These are phyloP conservation scores for Aviceda cuculoides DNA, from an alignment of 2,797 vertebrate genomes.

Conservation along the genomic window DNA sequence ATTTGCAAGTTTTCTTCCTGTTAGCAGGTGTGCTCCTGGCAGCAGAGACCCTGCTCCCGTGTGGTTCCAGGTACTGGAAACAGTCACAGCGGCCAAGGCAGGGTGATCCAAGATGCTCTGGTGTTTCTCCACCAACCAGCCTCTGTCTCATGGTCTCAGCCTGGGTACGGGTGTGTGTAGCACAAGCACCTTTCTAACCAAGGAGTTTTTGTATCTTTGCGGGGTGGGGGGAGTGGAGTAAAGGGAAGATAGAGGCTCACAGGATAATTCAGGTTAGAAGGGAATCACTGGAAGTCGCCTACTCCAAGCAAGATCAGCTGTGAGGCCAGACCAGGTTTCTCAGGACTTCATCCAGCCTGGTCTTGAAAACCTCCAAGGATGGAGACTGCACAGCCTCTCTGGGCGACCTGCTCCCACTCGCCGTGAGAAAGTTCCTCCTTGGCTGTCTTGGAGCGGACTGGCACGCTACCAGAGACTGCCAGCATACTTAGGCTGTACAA, in stretches of 20 bases:
- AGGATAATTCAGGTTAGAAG: neutral
- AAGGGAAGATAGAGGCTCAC: neutral
- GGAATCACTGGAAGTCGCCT: neutral
- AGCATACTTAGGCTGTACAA: neutral
- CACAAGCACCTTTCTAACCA: neutral
- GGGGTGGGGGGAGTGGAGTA: neutral
- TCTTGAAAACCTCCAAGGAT: neutral
- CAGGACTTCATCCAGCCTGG: neutral
- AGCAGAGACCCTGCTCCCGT: neutral
- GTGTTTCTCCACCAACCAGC: neutral
- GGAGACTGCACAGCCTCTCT: neutral
- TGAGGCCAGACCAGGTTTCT: neutral
- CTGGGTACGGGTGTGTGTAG: rapidly evolving
- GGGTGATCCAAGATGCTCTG: neutral
- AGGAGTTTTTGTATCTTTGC: neutral
- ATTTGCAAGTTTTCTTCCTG: neutral
- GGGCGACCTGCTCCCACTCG: neutral
- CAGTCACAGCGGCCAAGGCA: neutral
- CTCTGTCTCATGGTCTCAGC: neutral
- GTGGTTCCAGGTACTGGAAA: neutral
- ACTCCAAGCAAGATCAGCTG: neutral
- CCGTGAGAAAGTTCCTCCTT: neutral
- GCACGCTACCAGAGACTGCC: neutral
- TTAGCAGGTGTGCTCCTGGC: neutral
- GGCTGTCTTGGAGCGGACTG: neutral